A percentile compares a stretch with the other conserved stretches of the same genome.
These are phyloP conservation scores for Cyclophora albipunctata DNA, from an alignment of 2,888 invertebrate species.

Conservation along the genomic window DNA sequence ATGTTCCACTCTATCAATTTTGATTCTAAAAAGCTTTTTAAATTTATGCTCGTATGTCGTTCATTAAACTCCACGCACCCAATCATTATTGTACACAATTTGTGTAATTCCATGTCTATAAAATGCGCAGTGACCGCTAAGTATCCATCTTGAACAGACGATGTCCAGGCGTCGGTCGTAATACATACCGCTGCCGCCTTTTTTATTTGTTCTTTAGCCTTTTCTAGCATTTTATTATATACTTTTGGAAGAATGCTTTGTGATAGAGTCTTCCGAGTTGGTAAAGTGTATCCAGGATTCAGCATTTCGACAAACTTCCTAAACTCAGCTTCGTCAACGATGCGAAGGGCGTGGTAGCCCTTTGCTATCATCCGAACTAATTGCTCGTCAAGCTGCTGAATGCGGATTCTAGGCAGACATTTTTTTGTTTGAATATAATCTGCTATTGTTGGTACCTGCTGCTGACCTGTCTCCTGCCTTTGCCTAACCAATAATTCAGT, in stretches of 20 bases:
- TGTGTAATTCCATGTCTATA: constrained; percentile 3
- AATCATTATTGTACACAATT: constrained; percentile 4
- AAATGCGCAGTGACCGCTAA: constrained; percentile 18
- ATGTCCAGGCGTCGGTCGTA: constrained; percentile 20
- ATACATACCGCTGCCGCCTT: constrained; percentile 15
- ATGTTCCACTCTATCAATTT: constrained; percentile 8
- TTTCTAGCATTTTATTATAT: constrained; percentile 8
- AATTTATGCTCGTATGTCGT: constrained; percentile 4
- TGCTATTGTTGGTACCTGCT: too few species aligned
- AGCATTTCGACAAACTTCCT: constrained; percentile 13
- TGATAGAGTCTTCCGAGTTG: constrained; percentile 18
- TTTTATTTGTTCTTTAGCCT: too few species aligned
- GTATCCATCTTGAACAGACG: constrained; percentile 7
- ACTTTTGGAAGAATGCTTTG: constrained; percentile 16
- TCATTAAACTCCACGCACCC: constrained; percentile 5
- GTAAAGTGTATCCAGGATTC: constrained; percentile 15
- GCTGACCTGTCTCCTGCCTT: too few species aligned
- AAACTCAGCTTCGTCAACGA: constrained; percentile 18
- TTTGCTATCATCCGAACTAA: constrained; percentile 16
- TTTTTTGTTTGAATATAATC: neutral
- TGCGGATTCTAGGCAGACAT: neutral
- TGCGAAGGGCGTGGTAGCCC: constrained; percentile 13
- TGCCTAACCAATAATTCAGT: too few species aligned
- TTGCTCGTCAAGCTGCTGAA: constrained; percentile 11
- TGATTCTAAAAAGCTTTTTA: constrained; percentile 3